Evolutionary conservation across 2,113 vertebrate species (phyloP).

Genomic region (Gymnogyps californianus): DNA sequence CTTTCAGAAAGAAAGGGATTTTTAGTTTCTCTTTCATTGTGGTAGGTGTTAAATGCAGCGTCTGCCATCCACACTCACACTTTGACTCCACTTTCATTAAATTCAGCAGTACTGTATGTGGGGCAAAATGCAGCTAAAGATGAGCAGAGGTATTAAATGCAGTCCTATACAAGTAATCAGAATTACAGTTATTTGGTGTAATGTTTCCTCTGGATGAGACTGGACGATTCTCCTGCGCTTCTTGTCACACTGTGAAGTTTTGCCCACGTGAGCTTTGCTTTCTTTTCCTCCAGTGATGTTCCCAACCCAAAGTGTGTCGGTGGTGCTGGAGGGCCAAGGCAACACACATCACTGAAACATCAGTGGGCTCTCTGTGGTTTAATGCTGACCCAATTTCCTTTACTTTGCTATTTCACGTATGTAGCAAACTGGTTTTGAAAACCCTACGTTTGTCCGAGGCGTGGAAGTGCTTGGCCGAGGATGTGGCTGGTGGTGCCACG

Average conservation of each 20-base stretch:
- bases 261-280: neutral
- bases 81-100: neutral
- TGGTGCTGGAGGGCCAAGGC: neutral
- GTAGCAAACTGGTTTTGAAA: neutral
- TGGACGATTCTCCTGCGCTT: neutral
- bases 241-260: neutral
- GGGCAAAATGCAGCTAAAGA: neutral
- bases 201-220: neutral
- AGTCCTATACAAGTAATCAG: neutral
- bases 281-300: neutral
- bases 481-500: neutral
- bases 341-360: neutral
- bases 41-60: neutral
- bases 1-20: neutral
- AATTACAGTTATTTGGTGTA: neutral
- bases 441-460: too few species aligned
- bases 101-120: rapidly evolving
- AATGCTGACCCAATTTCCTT: neutral
- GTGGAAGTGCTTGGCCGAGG: neutral
- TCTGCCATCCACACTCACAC: neutral
- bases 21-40: neutral
- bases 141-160: neutral
- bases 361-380: neutral
- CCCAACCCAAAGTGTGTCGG: rapidly evolving
- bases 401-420: neutral